Evolutionary conservation across 2,888 invertebrate species (phyloP), one percentile per base, ranked within the genome.

Genomic region (Lagria hirta): DNA sequence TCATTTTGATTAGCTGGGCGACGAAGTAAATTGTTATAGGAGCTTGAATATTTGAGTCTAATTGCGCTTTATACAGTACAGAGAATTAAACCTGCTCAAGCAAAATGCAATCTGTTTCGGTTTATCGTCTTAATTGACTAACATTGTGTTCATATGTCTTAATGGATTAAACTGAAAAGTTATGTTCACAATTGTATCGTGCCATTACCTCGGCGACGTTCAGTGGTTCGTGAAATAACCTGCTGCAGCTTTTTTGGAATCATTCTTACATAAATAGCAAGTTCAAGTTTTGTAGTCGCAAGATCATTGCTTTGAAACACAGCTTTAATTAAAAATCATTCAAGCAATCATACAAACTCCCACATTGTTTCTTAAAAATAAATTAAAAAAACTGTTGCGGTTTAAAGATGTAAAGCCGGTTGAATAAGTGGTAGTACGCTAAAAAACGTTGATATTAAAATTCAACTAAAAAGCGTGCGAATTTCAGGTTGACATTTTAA

Each of bases 51-150:
- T 24, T 42, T 34, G 32, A 43, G 36, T 36, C 43, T 43, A 43
- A 43, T 37, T 43, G 36, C 30, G 32, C 43, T 43, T 43, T 43
- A 37, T 43, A 36, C 32, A 43, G 36, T 12, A 13, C 18, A 37
- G 36, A 43, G 30, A 43, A 43, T 42, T 43, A 43, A 43, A 43
- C 43, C 43, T 30, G 30, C 32, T 43, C 36, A 36, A 21, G 18
- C 36, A 43, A 43, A 43, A 32, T 43, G 43, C 43, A 43, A 43
- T 43, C 43, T 43, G 43, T 30, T 43, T 36, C 36, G 43, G 43
- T 43, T 41, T 41, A 41, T 41, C 41, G 33, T 27, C 30, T 36
- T 43, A 43, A 36, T 43, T 30, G 43, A 43, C 30, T 43, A 29
- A 36, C 24, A 30, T 29, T 32, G 36, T 36, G 23, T 37, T 28